Evolutionary conservation across 2,113 vertebrate genomes (phyloP), one percentile per base, ranked within the genome.

Genomic region (Salminus brasiliensis): DNA sequence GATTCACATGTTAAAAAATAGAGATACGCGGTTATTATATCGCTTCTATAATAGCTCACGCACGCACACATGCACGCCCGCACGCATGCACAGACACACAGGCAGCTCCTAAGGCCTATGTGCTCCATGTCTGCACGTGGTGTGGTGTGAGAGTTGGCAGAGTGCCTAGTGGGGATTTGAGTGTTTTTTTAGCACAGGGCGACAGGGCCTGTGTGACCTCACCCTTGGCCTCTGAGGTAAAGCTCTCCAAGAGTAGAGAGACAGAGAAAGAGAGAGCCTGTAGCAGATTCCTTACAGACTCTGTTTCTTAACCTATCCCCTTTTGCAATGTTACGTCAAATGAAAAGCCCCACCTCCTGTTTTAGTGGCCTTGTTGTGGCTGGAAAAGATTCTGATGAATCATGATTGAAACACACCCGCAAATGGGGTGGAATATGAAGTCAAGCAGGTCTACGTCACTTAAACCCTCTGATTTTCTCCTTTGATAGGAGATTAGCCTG

Each of bases 61-160:
- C 57, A 30, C 29, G 16, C 59, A 36, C 12, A 36, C 30, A 52
- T 23, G 16, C 25, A 30, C 29, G 8, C 43, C 1, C 27, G 21
- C 7, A 45, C 39, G 36, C 72, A 45, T 11, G 16, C 59, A 2
- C 11, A 25, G 29, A 57, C 7, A 67, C n/a, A 39, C 32, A 39
- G 12, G 2, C 49, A n/a, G 59, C 29, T n/a, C 16, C 2, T 21
- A 4, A 32, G 68, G 27, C 18, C 30, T n/a, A 7, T 72, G 47
- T 21, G n/a, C 66, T n/a, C n/a, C 10, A 18, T 45, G 49, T 23
- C 30, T 71, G 57, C 32, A 69, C n/a, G 23, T 65, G 65, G 43
- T 74, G 67, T 69, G 55, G 47, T 75, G 75, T 71, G 76, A 74
- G 72, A 74, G 59, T 62, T 70, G 81, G 47, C 53, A 60, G 5